Evolutionary conservation across 1,140 invertebrate species (phyloP), one percentile per base, ranked within the genome.

Genomic region (Eumeta japonica): DNA sequence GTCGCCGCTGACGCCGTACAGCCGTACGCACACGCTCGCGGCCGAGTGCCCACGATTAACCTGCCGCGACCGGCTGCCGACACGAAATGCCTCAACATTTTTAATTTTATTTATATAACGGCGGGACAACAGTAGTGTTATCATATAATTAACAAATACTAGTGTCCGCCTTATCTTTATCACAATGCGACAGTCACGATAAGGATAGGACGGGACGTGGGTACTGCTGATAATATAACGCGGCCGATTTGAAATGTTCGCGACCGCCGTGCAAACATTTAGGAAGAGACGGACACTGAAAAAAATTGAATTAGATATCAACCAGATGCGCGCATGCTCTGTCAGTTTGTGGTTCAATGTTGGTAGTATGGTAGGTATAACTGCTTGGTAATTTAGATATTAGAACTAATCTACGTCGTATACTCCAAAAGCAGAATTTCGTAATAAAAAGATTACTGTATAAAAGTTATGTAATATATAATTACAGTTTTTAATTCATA

Each of bases 321-420:
- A 54, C 58, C 58, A 72, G 65, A 70, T 65, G n/a, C n/a, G 63
- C 68, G 68, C 68, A 73, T 73, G 68, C 68, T 70, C 63, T 63
- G 55, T 49, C 43, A 46, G 49, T 29, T 45, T 51, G 49, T 43
- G 42, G 51, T 52, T 55, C 55, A 57, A 70, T 63, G 65, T 70
- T 63, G 68, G 60, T 70, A 65, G n/a, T n/a, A n/a, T n/a, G n/a
- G n/a, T n/a, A n/a, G n/a, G n/a, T n/a, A n/a, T n/a, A n/a, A n/a
- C n/a, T n/a, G n/a, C n/a, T n/a, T n/a, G n/a, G n/a, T n/a, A n/a
- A n/a, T n/a, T n/a, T n/a, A n/a, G n/a, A n/a, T n/a, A n/a, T n/a
- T n/a, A n/a, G n/a, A n/a, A n/a, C n/a, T n/a, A n/a, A n/a, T n/a
- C n/a, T n/a, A n/a, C n/a, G n/a, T n/a, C n/a, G n/a, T n/a, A n/a